Evolutionary conservation across 2,113 vertebrate species (phyloP).

Genomic region (Chionodraco myersi): DNA sequence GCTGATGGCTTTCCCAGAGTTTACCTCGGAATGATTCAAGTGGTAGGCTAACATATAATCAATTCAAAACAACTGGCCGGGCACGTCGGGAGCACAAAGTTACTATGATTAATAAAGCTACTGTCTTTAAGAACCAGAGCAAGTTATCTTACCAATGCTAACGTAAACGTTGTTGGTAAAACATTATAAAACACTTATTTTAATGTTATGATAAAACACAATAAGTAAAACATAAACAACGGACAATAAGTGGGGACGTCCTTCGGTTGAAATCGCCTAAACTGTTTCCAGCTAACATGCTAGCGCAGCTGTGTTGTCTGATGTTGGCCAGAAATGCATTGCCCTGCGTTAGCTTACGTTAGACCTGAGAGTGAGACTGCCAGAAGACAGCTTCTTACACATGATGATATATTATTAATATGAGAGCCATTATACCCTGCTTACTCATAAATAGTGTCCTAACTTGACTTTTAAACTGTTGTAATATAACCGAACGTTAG

Average conservation of each 20-base stretch:
- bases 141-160: conserved; percentile 4
- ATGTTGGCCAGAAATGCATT: conserved; percentile 64
- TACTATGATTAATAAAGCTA: neutral
- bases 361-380: rapidly evolving
- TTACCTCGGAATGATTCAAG: conserved; percentile 1
- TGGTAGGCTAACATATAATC: neutral
- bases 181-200: no score
- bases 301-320: neutral
- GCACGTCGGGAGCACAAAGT: neutral
- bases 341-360: conserved; percentile 53
- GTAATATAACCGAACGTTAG: neutral
- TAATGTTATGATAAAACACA: neutral
- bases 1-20: conserved; percentile 68
- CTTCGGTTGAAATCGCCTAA: neutral
- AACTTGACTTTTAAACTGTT: neutral
- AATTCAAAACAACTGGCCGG: neutral
- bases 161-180: neutral
- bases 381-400: neutral
- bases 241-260: neutral
- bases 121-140: neutral
- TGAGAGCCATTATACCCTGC: neutral
- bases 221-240: neutral
- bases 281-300: neutral
- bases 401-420: no score
- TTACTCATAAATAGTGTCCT: no score